These are phyloP conservation scores for Karalla daura DNA, from an alignment of 2,797 vertebrate genomes.

Conservation along the genomic window DNA sequence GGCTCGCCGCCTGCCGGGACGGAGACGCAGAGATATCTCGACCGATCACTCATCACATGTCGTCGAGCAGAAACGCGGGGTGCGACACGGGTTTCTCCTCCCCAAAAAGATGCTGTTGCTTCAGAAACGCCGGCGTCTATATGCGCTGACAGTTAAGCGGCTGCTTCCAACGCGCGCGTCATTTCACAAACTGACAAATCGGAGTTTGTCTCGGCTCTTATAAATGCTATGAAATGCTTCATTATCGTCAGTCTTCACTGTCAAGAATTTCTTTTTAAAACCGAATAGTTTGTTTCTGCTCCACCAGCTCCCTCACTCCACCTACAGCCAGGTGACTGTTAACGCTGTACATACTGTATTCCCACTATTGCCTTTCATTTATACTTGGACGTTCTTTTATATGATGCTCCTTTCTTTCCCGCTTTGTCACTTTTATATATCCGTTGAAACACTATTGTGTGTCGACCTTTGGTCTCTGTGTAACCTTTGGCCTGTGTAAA, in stretches of 20 bases:
- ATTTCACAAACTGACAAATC: neutral
- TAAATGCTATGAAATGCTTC: constrained; percentile 10
- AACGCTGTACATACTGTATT: constrained; percentile 25
- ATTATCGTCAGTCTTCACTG: constrained; percentile 1
- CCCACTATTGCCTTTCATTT: constrained; percentile 8
- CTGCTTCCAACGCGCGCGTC: neutral
- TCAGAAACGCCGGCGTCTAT: neutral
- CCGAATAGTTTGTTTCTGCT: neutral
- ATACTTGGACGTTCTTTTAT: constrained; percentile 39
- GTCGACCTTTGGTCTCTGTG: constrained; percentile 14
- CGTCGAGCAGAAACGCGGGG: constrained; percentile 1
- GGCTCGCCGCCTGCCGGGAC: neutral
- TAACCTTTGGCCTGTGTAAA: constrained; percentile 37
- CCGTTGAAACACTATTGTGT: constrained; percentile 36
- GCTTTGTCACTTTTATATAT: constrained; percentile 19
- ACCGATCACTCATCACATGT: neutral
- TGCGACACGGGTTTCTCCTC: neutral
- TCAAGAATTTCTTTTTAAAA: neutral
- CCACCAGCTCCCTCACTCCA: constrained; percentile 1
- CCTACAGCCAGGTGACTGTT: constrained; percentile 11
- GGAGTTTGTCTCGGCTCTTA: neutral
- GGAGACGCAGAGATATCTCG: neutral
- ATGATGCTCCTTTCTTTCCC: neutral
- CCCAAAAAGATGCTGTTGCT: neutral
- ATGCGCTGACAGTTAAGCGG: neutral